Base-by-base conservation (phyloP, 2,888 invertebrate genomes). In the Pteria penguin region DNA sequence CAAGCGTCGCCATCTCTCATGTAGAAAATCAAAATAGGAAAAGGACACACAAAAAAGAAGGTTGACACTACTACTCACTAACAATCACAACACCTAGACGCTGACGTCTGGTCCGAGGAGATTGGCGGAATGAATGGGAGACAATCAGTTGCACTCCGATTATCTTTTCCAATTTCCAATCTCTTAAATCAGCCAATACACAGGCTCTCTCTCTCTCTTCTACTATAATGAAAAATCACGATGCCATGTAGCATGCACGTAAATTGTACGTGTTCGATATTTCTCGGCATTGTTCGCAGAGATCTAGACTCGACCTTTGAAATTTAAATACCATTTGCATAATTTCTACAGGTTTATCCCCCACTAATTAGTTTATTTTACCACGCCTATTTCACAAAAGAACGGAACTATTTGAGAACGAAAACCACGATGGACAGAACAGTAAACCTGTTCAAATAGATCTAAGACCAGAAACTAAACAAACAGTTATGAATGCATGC, bases 1-100 rank as follows among this genome's bases (percentile, higher is more conserved):
- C 68, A n/a, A 68, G n/a, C 24, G 68, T 32, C 26, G 68, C 57
- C 68, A 68, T 68, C 57, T n/a, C 33, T 33, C 45, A 45, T 14
- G 18, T 45, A 45, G 18, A 45, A 45, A 45, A 8, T 18, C 45
- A 45, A 45, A 45, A 45, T 45, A 45, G 8, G 18, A 45, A 45
- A 45, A 14, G 18, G 45, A 45, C 45, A 45, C 18, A 45, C 45
- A 45, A 8, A 45, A 45, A 45, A n/a, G n/a, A 45, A 45, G 8
- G 45, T 45, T 18, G 11, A 45, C 45, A 45, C 45, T 45, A 45
- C 45, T 45, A 45, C 45, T 8, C 45, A 45, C 45, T 45, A 18
- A 45, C 45, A 45, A 45, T 8, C 45, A 45, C 45, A 45, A 45
- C 45, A 45, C 45, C 45, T 45, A 45, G 8, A 45, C 45, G 45